Evolutionary conservation across 2,888 invertebrate genomes (phyloP), one percentile per base, ranked within the genome.

Genomic region (Rapana venosa): DNA sequence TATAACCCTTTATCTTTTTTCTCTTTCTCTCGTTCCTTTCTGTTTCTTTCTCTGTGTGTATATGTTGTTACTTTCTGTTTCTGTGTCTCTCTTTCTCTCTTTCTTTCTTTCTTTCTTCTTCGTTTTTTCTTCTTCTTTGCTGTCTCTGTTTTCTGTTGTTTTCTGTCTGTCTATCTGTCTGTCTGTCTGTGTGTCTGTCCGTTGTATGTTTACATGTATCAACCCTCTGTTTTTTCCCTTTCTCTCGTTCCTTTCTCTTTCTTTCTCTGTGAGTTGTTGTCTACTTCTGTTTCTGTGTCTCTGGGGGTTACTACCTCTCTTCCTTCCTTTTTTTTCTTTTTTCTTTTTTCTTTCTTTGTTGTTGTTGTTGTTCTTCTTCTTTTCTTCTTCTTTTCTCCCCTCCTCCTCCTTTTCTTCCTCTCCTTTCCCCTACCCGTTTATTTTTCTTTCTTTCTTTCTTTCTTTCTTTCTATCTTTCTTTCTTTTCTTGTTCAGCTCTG

Each of bases 11-110:
- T 74, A 11, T 61, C 61, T 61, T 11, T 61, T 17, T 61, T 17
- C 17, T 11, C 17, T 17, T 61, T 17, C 17, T 17, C 17, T 17
- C 17, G 11, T 61, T 11, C 17, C 61, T 61, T 11, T 61, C 13
- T 77, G 30, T 77, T 11, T 77, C 8, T 77, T 17, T 20, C 22
- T 30, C 77, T 30, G 11, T 77, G 30, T 77, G 30, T 77, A n/a
- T 77, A 5, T 77, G 5, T 4, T 8, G 30, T 0, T 8, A 0
- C 6, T 79, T 32, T 79, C 79, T 79, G 32, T 70, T 6, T 70
- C 61, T 70, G 83, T 58, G 58, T 47, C 81, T 83, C 88, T 36
- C 83, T 83, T 61, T 83, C 81, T 83, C 79, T 66, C n/a, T 36
- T 81, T 11, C 30, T 58, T 61, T 58, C 58, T 22, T 30, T 61